phyloP scores from a whole-genome alignment of 2,113 vertebrate genomes.

The Forbesichthys agassizii region DNA sequence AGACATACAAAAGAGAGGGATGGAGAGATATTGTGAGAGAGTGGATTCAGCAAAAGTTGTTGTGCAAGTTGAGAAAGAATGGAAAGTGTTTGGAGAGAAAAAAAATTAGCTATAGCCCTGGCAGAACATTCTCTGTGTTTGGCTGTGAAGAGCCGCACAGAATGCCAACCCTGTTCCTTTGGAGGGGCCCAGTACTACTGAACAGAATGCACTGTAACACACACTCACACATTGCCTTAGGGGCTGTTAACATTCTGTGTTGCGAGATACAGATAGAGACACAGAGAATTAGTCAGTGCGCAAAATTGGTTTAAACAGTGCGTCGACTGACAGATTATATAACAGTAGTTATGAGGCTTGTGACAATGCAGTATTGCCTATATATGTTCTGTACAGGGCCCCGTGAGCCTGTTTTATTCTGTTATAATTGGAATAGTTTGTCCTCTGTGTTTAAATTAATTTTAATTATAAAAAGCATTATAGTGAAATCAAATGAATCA shows the following conservation, averaged over 20 bases:
- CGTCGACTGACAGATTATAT: constrained; percentile 52
- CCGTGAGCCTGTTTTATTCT: too few species aligned
- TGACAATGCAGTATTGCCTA: constrained; percentile 11
- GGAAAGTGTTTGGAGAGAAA: constrained; percentile 60
- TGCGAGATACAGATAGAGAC: constrained; percentile 33
- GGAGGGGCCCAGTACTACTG: constrained; percentile 40
- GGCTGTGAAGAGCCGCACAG: constrained; percentile 55
- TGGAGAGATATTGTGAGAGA: constrained; percentile 4
- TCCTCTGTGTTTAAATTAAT: too few species aligned
- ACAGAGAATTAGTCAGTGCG: constrained; percentile 48
- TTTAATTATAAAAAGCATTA: too few species aligned
- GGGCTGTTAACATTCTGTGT: constrained; percentile 58
- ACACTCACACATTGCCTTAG: constrained; percentile 46
- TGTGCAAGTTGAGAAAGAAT: constrained; percentile 64
- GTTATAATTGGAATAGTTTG: too few species aligned
- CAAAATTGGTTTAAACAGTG: constrained; percentile 55
- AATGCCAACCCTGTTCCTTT: constrained; percentile 60
- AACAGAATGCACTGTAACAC: constrained; percentile 50
- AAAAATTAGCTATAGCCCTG: constrained; percentile 63
- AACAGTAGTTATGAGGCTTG: constrained; percentile 45
- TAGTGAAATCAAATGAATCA: too few species aligned
- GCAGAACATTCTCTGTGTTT: constrained; percentile 69
- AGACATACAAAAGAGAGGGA: not conserved
- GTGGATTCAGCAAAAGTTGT: constrained; percentile 58
- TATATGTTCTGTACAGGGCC: too few species aligned